Conservation (phyloP, 1,140 invertebrate genomes). For the Drosophila mojavensis region DNA sequence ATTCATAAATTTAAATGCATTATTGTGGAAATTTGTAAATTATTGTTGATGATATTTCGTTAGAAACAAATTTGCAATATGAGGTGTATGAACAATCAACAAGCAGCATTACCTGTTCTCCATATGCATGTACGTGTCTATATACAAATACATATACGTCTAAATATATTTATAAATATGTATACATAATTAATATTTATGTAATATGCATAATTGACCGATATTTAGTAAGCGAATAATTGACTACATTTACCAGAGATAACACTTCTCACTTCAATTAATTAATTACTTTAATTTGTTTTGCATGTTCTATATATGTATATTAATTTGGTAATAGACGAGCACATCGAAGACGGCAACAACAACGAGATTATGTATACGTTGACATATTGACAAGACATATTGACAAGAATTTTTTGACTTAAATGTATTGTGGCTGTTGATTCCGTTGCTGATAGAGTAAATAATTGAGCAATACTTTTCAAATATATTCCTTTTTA, state of each 20-base stretch:
- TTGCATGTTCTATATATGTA: slow-evolving; percentile 37
- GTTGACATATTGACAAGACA: slow-evolving; percentile 69
- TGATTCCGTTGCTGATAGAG: slow-evolving; percentile 40
- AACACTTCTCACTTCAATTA: slow-evolving; percentile 57
- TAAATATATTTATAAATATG: slow-evolving; percentile 22
- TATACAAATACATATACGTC: slow-evolving; percentile 58
- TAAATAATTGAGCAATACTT: slow-evolving; percentile 52
- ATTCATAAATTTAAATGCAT: slow-evolving; percentile 74
- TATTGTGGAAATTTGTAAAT: slow-evolving; percentile 68
- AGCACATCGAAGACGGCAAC: slow-evolving; percentile 58
- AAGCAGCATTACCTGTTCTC: slow-evolving; percentile 35
- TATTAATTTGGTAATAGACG: slow-evolving; percentile 57
- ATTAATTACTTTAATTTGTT: slow-evolving; percentile 27
- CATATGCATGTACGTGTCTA: slow-evolving; percentile 34
- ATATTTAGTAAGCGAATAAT: slow-evolving; percentile 57
- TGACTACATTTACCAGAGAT: slow-evolving; percentile 80
- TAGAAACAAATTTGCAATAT: slow-evolving; percentile 24
- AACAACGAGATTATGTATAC: slow-evolving; percentile 71
- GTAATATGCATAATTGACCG: slow-evolving; percentile 63
- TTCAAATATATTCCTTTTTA: slow-evolving; percentile 22
- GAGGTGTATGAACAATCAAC: slow-evolving; percentile 40
- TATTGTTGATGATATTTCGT: slow-evolving; percentile 23
- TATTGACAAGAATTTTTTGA: slow-evolving; percentile 60
- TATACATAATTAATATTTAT: slow-evolving; percentile 14
- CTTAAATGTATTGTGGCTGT: slow-evolving; percentile 19